Base-by-base conservation (phyloP, 2,113 vertebrate genomes). In the Pachypanchax playfairii region DNA sequence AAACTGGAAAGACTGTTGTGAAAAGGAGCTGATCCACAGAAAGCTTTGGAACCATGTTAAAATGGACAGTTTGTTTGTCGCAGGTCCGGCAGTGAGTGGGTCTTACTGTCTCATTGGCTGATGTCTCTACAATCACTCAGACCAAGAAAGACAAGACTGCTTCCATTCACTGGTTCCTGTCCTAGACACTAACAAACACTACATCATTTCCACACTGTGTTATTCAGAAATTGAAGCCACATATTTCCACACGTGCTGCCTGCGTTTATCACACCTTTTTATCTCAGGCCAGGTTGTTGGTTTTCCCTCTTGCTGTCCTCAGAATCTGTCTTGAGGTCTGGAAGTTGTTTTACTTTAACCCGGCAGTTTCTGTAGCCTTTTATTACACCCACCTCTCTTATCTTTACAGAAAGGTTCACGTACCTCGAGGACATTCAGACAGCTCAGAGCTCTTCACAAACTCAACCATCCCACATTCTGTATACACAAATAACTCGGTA, bases 81-180 rank as follows among this genome's bases (percentile, higher is more conserved):
- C 52, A 66, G 67, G 72, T 51, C 53, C 26, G 28, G 28, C 48
- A 73, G 75, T 66, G 76, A 75, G 73, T 78, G 79, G 62, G 50
- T 54, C 6, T 42, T 72, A 61, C 54, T 52, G 52, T 71, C 60
- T 51, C 43, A 65, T 61, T 64, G 57, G 29, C 64, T 58, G 61
- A 83, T 49, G 75, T 64, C 54, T 22, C 50, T 49, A 36, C 12
- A 20, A 68, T 71, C 54, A 61, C 50, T 82, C 2, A 35, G 56
- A 88, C 65, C 17, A 3, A 38, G 33, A 22, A 65, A 29, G 52
- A 74, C 65, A 60, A 4, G 29, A 46, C 35, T 63, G 46, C 36
- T 36, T n/a, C 28, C 14, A 48, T 17, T 24, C 50, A 52, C 36
- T 62, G 25, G 31, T 43, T 35, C 28, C 18, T 18, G 24, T 31